phyloP scores from a whole-genome alignment of 2,113 vertebrate species.

The Protobothrops mucrosquamatus region DNA sequence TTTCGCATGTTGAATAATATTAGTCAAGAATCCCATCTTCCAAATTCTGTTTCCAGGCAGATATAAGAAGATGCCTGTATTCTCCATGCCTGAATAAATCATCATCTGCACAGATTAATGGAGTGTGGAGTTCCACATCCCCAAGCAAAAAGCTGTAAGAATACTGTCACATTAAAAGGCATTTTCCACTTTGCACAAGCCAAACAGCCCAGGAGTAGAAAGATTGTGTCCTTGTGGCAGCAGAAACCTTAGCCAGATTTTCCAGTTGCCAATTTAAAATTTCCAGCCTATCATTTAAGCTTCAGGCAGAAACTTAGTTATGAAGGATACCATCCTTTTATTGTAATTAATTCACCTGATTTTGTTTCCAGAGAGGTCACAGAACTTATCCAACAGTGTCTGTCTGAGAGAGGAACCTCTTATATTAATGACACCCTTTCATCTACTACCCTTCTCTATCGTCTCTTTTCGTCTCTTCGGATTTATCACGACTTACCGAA shows the following conservation, averaged over 20 bases:
- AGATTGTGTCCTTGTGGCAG: background rate
- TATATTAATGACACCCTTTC: too few species aligned
- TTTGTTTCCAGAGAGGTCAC: fast-evolving
- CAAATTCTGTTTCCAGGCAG: background rate
- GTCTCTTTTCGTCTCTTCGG: too few species aligned
- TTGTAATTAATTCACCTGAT: conserved; percentile 7
- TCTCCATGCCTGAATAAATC: background rate
- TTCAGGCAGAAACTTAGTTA: background rate
- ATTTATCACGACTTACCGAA: too few species aligned
- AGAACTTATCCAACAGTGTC: background rate
- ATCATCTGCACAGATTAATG: background rate
- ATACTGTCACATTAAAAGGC: background rate
- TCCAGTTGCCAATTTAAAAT: background rate
- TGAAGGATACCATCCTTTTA: background rate
- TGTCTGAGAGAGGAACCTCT: too few species aligned
- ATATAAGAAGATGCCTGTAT: background rate
- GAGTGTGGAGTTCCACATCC: background rate
- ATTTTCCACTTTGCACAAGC: background rate
- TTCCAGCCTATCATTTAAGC: fast-evolving
- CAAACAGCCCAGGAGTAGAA: background rate
- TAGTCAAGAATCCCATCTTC: background rate
- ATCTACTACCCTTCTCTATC: too few species aligned
- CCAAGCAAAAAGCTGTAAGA: background rate
- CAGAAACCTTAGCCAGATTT: conserved; percentile 8
- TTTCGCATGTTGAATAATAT: background rate